Evolutionary conservation across 2,113 vertebrate species (phyloP).

Genomic region (Xiphophorus couchianus): DNA sequence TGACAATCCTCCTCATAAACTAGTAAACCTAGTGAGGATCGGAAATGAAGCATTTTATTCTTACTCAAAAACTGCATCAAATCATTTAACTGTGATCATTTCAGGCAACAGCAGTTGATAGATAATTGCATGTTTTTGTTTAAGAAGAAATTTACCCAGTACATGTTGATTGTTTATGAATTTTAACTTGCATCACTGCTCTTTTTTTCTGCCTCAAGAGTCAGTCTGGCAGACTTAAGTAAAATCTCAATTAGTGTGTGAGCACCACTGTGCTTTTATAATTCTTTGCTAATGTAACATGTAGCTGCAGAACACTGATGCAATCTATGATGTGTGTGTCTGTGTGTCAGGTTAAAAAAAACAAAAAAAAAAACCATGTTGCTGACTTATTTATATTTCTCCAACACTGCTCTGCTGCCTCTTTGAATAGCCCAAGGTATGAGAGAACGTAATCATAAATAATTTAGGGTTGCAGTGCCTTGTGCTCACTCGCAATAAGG

Average conservation of each 20-base stretch:
- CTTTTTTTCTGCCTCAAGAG: constrained; percentile 6
- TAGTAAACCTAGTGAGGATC: neutral
- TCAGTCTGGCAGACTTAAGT: neutral
- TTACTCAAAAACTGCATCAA: neutral
- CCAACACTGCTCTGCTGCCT: constrained; percentile 39
- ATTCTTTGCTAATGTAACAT: constrained; percentile 18
- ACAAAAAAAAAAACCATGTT: neutral
- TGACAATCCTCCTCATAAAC: neutral
- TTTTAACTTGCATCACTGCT: neutral
- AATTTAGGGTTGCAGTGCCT: constrained; percentile 48
- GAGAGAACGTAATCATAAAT: constrained; percentile 51
- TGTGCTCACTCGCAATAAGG: constrained; percentile 15
- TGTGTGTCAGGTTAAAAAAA: constrained; percentile 32
- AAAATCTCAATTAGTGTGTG: neutral
- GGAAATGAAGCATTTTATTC: neutral
- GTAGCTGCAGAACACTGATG: constrained; percentile 21
- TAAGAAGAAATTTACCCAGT: neutral
- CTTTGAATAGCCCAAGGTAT: constrained; percentile 50
- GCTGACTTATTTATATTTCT: constrained; percentile 60
- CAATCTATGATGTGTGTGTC: constrained; percentile 22
- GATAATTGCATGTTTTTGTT: neutral
- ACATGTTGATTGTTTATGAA: neutral
- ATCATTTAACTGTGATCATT: neutral
- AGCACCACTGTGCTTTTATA: constrained; percentile 13
- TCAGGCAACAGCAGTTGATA: neutral